Conservation (phyloP, 2,888 invertebrate genomes). For the Phlogophora meticulosa region DNA sequence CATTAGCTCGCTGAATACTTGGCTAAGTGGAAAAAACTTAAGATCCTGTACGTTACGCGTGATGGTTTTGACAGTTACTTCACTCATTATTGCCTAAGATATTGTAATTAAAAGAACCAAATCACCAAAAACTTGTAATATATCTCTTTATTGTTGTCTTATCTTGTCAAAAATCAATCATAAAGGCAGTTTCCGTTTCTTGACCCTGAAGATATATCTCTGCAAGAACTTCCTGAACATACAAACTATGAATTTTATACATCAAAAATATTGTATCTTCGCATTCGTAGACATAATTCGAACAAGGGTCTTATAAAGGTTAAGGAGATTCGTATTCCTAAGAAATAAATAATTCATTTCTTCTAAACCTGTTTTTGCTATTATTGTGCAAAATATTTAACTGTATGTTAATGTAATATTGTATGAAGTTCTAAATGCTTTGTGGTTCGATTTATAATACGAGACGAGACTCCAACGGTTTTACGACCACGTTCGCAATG, state of each 20-base stretch:
- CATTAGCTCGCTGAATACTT: constrained; percentile 16
- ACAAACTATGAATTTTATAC: background rate
- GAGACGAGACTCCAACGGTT: constrained; percentile 12
- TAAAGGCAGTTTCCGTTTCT: constrained; percentile 28
- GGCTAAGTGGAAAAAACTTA: constrained; percentile 12
- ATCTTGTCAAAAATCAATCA: constrained; percentile 36
- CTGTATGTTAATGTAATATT: constrained; percentile 11
- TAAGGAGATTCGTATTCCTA: background rate
- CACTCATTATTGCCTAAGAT: background rate
- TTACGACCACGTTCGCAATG: constrained; percentile 11
- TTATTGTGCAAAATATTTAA: constrained; percentile 16
- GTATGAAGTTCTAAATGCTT: constrained; percentile 11
- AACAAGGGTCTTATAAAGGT: background rate
- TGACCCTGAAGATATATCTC: constrained; percentile 25
- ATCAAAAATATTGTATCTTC: background rate
- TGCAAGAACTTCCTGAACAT: constrained; percentile 16
- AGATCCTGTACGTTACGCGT: constrained; percentile 24
- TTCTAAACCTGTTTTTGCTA: constrained; percentile 20
- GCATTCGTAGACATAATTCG: background rate
- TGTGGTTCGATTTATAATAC: constrained; percentile 13
- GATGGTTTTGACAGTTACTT: constrained; percentile 24
- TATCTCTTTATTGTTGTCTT: constrained; percentile 18
- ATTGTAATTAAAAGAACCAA: background rate
- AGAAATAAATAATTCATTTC: constrained; percentile 15
- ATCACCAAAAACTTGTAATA: constrained; percentile 13